Evolutionary conservation across 2,113 vertebrate species (phyloP), one percentile per base, ranked within the genome.

Genomic region (Forbesichthys agassizii): DNA sequence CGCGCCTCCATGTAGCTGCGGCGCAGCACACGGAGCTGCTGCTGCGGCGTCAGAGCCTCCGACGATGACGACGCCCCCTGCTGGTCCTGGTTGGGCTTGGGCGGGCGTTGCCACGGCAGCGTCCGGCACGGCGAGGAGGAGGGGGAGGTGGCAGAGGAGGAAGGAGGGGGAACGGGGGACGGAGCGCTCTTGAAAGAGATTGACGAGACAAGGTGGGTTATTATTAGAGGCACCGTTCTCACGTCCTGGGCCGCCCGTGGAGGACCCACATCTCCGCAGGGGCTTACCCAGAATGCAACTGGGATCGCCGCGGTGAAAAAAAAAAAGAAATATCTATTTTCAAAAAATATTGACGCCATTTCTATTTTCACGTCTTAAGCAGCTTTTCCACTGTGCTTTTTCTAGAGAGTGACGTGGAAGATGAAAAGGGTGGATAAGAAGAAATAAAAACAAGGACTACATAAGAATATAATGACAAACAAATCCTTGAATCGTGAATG

Each of bases 1-100:
- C 96, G 96, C 33, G 96, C 96, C 83, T 98, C 95, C 0, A 94
- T 94, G 46, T 97, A 96, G 89, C 95, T 97, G 78, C 93, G 93
- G 75, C 95, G 96, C 69, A 97, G 89, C 0, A 91, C 92, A 77
- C 94, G 94, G 74, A 97, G 94, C 80, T 98, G 96, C 80, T 96
- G 95, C 61, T 91, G 94, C 73, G 95, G 93, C 81, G 94, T 94
- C 65, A 97, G 96, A 73, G 94, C 84, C 84, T 97, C 96, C 78
- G 27, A 27, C 27, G 27, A 20, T 2, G 20, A 98, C 84, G 27
- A 27, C 81, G 98, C 96, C 0, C 80, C 91, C 81, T 96, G 96
- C 76, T 97, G 94, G 63, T 99, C 96, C 88, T 94, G 92, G 86
- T 96, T 98, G 82, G 97, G 93, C 89, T 92, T 94, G 88, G 95